These are phyloP conservation scores for Monopterus albus DNA, from an alignment of 2,113 vertebrate genomes.

Conservation along the genomic window DNA sequence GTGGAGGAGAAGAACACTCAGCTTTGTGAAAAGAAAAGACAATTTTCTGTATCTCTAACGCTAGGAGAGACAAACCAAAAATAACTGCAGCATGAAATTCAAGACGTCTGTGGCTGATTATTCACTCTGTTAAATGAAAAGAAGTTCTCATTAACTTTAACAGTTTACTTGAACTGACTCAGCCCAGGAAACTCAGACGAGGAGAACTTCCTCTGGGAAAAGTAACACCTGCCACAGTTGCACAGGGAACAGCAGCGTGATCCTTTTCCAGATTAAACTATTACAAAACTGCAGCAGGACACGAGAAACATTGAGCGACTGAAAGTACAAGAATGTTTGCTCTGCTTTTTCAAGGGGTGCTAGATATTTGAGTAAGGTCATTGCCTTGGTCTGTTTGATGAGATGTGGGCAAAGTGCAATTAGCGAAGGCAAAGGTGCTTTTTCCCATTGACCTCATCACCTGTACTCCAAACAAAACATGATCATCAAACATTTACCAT, in stretches of 20 bases:
- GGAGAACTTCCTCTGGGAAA: neutral
- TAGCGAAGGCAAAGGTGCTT: too few species aligned
- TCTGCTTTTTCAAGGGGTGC: neutral
- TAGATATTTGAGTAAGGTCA: conserved; percentile 1
- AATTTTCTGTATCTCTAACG: too few species aligned
- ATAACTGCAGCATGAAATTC: conserved; percentile 2
- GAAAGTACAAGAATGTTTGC: too few species aligned
- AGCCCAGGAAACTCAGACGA: neutral
- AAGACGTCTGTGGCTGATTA: neutral
- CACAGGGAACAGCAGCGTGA: neutral
- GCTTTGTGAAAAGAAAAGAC: too few species aligned
- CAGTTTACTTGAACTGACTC: neutral
- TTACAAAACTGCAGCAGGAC: neutral
- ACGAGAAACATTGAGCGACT: too few species aligned
- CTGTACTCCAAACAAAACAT: too few species aligned
- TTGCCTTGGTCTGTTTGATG: neutral
- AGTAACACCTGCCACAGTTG: conserved; percentile 18
- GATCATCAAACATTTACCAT: too few species aligned
- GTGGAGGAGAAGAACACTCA: too few species aligned
- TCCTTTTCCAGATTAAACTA: neutral
- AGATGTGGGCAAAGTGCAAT: too few species aligned
- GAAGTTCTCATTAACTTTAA: neutral
- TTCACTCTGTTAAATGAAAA: neutral
- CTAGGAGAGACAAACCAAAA: too few species aligned
- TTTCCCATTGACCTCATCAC: too few species aligned